Percentiles rank a stretch among this genome's conserved stretches.
phyloP scores from a whole-genome alignment of 2,113 vertebrate genomes.

The Oxyruncus cristatus region DNA sequence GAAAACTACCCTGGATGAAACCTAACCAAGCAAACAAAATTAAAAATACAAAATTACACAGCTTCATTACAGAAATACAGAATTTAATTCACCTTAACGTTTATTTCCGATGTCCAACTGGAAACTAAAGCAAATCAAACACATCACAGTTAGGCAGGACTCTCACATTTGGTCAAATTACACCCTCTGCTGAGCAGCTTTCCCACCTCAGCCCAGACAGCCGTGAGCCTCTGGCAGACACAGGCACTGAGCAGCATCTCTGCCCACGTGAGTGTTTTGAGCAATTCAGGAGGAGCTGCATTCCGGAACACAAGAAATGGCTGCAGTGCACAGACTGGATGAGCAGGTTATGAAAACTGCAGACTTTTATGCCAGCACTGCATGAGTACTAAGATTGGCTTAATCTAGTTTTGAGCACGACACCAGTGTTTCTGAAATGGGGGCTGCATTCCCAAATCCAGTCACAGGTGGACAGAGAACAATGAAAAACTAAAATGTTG shows the following conservation, averaged over 20 bases:
- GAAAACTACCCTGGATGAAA: background rate
- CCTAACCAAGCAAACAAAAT: background rate
- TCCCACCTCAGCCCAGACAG: background rate
- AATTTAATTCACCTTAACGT: background rate
- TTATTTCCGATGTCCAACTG: background rate
- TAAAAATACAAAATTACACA: background rate
- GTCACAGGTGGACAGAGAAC: accelerated
- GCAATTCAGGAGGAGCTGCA: background rate
- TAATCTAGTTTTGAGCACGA: background rate
- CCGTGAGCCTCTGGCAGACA: background rate
- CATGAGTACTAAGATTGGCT: accelerated
- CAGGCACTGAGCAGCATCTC: background rate
- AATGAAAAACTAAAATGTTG: background rate
- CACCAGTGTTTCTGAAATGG: background rate
- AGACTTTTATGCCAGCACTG: background rate
- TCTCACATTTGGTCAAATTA: background rate
- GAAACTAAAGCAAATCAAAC: background rate
- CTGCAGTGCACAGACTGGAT: background rate
- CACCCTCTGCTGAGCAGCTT: background rate
- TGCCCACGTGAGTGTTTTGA: accelerated
- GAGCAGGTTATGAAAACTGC: background rate
- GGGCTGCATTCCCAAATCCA: background rate
- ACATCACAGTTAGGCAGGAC: background rate
- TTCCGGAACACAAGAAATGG: background rate
- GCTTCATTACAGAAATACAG: background rate